These are phyloP conservation scores for Cyphomyrus discorhynchus DNA, from an alignment of 2,113 vertebrate genomes.

Conservation along the genomic window DNA sequence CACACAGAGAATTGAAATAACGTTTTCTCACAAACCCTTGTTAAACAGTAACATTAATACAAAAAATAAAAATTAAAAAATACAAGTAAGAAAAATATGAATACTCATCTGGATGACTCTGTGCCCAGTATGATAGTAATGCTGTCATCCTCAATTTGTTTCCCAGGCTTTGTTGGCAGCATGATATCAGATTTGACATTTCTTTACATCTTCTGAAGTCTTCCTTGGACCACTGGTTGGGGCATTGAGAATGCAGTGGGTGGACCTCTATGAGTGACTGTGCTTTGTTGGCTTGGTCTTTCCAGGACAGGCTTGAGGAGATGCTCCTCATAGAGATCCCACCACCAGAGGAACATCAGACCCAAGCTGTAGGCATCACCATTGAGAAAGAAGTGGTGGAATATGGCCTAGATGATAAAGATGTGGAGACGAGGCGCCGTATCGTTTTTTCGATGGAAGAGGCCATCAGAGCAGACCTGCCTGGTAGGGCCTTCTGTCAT, in stretches of 20 bases:
- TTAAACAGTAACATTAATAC: too few relatives aligned
- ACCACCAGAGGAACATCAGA: conserved; percentile 69
- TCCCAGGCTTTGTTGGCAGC: background rate
- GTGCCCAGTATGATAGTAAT: background rate
- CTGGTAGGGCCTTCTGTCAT: conserved; percentile 59
- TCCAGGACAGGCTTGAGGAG: conserved; percentile 65
- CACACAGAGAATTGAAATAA: too few relatives aligned
- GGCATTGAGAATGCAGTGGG: background rate
- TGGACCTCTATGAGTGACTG: background rate
- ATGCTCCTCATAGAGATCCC: conserved; percentile 70
- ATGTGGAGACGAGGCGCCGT: conserved; percentile 63
- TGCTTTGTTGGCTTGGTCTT: background rate
- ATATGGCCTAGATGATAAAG: conserved; percentile 69
- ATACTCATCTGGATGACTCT: background rate
- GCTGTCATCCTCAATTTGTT: background rate
- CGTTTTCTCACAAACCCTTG: too few relatives aligned
- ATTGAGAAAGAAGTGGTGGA: conserved; percentile 68
- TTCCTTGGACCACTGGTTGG: background rate
- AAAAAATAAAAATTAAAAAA: too few relatives aligned
- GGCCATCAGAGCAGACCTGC: conserved; percentile 67
- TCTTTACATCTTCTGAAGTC: background rate
- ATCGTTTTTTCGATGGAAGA: conserved; percentile 72
- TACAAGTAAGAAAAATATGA: too few relatives aligned
- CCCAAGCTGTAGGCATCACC: conserved; percentile 63
- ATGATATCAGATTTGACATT: background rate